Percentiles rank a stretch among this genome's conserved stretches.
These are phyloP conservation scores for Synanthedon tipuliformis DNA, from an alignment of 2,888 invertebrate species.

Conservation along the genomic window DNA sequence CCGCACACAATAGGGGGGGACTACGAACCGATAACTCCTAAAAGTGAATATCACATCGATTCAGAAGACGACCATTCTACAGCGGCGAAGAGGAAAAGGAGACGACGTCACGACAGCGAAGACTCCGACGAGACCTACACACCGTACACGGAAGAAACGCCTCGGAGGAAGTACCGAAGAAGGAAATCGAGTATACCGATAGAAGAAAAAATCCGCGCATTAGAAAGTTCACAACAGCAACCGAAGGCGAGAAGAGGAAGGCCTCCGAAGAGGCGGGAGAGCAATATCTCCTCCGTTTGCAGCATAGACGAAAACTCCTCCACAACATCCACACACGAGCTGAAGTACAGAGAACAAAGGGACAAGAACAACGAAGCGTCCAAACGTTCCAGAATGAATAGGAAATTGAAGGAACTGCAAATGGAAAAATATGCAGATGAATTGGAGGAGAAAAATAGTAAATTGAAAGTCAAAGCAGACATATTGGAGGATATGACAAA, in stretches of 20 bases:
- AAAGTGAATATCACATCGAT: conserved; percentile 51
- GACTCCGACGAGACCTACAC: conserved; percentile 59
- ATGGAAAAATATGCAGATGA: conserved; percentile 65
- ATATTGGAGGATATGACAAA: conserved; percentile 77
- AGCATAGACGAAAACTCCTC: conserved; percentile 55
- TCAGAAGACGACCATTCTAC: conserved; percentile 48
- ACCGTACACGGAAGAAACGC: conserved; percentile 35
- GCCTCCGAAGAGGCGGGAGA: conserved; percentile 65
- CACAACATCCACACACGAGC: conserved; percentile 48
- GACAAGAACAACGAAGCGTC: conserved; percentile 86
- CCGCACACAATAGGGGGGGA: conserved; percentile 20
- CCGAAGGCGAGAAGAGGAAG: conserved; percentile 62
- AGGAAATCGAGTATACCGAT: conserved; percentile 50
- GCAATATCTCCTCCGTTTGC: conserved; percentile 51
- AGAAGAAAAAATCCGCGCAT: conserved; percentile 51
- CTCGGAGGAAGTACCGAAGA: conserved; percentile 40
- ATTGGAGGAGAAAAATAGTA: conserved; percentile 73
- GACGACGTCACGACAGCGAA: conserved; percentile 42
- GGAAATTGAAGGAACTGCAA: conserved; percentile 71
- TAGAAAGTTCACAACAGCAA: conserved; percentile 47
- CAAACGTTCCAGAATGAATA: conserved; percentile 77
- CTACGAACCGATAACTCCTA: conserved; percentile 51
- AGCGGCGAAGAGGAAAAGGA: conserved; percentile 25
- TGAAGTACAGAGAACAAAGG: conserved; percentile 75
- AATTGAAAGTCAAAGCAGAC: conserved; percentile 74